A percentile compares a stretch with the other conserved stretches of the same genome.
phyloP scores from a whole-genome alignment of 2,888 invertebrate species.

The Rhopalosiphum nymphaeae region DNA sequence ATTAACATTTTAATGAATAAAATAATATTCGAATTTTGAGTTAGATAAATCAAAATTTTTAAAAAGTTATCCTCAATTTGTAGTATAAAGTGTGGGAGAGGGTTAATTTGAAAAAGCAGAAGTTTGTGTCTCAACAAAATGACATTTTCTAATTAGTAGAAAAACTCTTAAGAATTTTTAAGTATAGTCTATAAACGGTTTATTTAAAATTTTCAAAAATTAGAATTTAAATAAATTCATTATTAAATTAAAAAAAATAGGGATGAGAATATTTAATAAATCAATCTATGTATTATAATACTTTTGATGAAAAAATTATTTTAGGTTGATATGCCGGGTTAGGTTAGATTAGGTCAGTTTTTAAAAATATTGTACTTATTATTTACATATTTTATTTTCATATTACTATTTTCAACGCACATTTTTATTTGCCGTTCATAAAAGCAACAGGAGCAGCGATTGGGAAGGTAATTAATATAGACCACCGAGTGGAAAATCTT shows the following conservation, averaged over 20 bases:
- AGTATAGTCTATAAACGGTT: too few species aligned
- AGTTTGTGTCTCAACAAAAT: too few species aligned
- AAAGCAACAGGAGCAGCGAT: not conserved
- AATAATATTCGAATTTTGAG: too few species aligned
- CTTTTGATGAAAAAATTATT: not conserved
- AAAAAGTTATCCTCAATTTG: too few species aligned
- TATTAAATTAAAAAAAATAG: not conserved
- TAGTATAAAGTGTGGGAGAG: too few species aligned
- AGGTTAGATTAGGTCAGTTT: not conserved
- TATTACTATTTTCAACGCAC: not conserved
- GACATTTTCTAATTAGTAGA: too few species aligned
- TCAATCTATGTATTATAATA: not conserved
- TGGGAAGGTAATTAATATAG: not conserved
- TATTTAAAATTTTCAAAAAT: not conserved
- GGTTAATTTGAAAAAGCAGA: too few species aligned
- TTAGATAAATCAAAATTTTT: too few species aligned
- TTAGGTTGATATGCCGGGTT: not conserved
- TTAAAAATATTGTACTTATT: not conserved
- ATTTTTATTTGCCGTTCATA: not conserved
- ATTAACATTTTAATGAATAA: too few species aligned
- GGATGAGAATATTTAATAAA: not conserved
- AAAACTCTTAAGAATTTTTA: too few species aligned
- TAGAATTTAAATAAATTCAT: not conserved
- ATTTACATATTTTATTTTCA: not conserved
- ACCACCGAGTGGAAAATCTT: not conserved